Evolutionary conservation across 92 coral and sea anemone genomes (phyloP).

Genomic region (Palythoa grandis): DNA sequence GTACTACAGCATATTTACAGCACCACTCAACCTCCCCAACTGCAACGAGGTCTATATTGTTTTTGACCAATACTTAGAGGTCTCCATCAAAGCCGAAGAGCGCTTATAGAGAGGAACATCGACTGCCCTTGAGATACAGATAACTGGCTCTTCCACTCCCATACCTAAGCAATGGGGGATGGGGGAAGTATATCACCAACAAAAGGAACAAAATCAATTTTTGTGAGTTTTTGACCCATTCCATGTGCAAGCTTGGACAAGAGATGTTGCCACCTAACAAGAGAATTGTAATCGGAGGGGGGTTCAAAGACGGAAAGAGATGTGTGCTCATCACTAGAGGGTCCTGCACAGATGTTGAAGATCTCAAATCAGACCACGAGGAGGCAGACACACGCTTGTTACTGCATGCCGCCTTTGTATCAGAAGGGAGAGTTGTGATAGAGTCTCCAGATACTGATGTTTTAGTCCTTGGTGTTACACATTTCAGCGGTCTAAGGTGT

Average conservation of each 20-base stretch:
- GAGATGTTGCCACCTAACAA: slow-evolving; percentile 8
- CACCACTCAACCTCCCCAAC: neutral
- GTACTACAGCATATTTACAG: neutral
- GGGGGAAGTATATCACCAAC: slow-evolving; percentile 39
- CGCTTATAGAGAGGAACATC: neutral
- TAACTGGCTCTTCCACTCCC: slow-evolving; percentile 36
- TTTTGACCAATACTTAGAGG: slow-evolving; percentile 9
- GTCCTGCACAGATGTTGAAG: slow-evolving; percentile 13
- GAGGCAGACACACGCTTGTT: slow-evolving; percentile 40
- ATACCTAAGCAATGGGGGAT: slow-evolving; percentile 49
- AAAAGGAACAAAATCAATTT: slow-evolving; percentile 43
- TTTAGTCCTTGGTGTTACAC: neutral
- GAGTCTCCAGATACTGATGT: neutral
- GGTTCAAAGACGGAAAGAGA: slow-evolving; percentile 41
- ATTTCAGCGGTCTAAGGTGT: slow-evolving; percentile 3
- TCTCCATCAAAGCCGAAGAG: neutral
- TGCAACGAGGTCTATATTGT: neutral
- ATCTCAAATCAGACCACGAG: slow-evolving; percentile 24
- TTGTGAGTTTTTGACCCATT: slow-evolving; percentile 13
- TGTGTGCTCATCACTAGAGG: slow-evolving; percentile 20
- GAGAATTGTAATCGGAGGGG: slow-evolving; percentile 36
- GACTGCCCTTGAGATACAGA: slow-evolving; percentile 3
- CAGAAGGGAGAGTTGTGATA: slow-evolving; percentile 8
- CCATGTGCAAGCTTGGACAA: slow-evolving; percentile 44
- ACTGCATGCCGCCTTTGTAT: neutral